A percentile compares a stretch with the other conserved stretches of the same genome.
These are phyloP conservation scores for Hestina assimilis DNA, from an alignment of 1,140 invertebrate species.

Conservation along the genomic window DNA sequence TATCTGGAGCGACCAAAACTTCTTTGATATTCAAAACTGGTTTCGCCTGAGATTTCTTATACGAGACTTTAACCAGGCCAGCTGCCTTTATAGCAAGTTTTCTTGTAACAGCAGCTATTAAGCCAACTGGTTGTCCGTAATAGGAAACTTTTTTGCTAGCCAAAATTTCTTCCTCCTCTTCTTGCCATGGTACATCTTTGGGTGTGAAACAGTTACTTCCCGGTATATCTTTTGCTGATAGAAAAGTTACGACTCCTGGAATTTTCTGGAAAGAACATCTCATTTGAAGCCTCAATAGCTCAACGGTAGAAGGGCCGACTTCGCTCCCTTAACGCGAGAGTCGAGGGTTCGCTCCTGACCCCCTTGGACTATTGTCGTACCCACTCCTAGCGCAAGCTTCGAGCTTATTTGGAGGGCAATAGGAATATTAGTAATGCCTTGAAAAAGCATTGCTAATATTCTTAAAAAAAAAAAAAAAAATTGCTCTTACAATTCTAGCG, in stretches of 20 bases:
- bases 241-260: conserved; percentile 85
- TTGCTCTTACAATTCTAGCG: too few relatives aligned
- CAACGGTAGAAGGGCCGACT: too few relatives aligned
- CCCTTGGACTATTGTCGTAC: too few relatives aligned
- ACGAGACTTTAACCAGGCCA: conserved; percentile 83
- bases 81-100: conserved; percentile 81
- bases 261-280: conserved; percentile 79
- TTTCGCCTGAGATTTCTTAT: conserved; percentile 64
- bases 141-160: conserved; percentile 77
- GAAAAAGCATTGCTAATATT: too few relatives aligned
- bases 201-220: conserved; percentile 82
- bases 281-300: too few relatives aligned
- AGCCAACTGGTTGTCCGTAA: conserved; percentile 85
- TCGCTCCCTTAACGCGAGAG: too few relatives aligned
- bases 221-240: conserved; percentile 86
- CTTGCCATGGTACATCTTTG: conserved; percentile 34
- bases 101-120: conserved; percentile 83
- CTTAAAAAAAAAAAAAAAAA: too few relatives aligned
- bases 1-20: conserved; percentile 75
- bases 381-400: too few relatives aligned
- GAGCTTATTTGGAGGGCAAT: too few relatives aligned
- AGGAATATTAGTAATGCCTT: too few relatives aligned
- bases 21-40: conserved; percentile 79
- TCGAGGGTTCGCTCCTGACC: too few relatives aligned
- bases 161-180: conserved; percentile 77